Evolutionary conservation across 1,140 invertebrate genomes (phyloP).

Genomic region (Branchinecta lindahli): DNA sequence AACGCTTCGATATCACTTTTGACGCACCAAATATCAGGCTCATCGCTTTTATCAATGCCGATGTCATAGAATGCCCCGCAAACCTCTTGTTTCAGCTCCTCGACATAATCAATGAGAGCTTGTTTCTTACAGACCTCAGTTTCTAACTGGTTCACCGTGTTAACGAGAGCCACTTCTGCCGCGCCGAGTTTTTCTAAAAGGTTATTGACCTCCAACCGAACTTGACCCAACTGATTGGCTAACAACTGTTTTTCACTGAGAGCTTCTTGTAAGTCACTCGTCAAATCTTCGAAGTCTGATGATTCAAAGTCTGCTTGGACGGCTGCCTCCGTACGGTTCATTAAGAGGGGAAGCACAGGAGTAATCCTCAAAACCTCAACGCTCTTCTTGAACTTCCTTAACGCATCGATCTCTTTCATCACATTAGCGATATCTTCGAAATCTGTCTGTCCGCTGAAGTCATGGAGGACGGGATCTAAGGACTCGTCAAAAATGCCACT

Average conservation of each 20-base stretch:
- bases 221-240: background rate
- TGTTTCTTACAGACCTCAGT: background rate
- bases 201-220: background rate
- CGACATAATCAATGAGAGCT: background rate
- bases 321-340: background rate
- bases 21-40: background rate
- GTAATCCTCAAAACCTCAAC: background rate
- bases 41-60: background rate
- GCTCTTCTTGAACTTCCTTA: background rate
- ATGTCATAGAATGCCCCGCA: background rate
- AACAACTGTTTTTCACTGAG: background rate
- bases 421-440: background rate
- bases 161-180: background rate
- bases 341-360: background rate
- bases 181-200: background rate
- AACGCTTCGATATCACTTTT: background rate
- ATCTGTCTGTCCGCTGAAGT: background rate
- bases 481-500: conserved; percentile 3
- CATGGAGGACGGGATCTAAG: background rate
- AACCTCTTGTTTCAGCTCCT: background rate
- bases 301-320: background rate
- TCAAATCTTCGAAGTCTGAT: background rate
- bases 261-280: background rate
- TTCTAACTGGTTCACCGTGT: background rate
- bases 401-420: background rate